A percentile compares a stretch with the other conserved stretches of the same genome.
Conservation (phyloP, 1,140 invertebrate species). For the Saccostrea glomerata region DNA sequence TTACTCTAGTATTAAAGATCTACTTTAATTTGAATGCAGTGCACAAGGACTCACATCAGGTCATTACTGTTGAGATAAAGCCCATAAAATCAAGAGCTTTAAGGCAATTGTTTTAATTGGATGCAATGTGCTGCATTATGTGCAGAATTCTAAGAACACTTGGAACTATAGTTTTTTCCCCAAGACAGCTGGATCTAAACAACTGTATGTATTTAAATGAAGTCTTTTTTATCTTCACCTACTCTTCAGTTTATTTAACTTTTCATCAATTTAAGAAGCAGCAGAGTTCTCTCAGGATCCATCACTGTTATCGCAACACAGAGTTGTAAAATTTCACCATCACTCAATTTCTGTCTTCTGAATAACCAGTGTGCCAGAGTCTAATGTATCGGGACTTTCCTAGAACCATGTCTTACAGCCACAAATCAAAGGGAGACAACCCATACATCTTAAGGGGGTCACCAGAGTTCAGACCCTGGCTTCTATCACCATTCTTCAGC, state of each 20-base stretch:
- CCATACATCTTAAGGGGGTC: background rate
- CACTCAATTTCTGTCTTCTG: too few relatives aligned
- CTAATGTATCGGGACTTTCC: too few relatives aligned
- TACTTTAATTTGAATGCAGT: constrained; percentile 27
- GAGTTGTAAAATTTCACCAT: too few relatives aligned
- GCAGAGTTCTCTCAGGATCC: background rate
- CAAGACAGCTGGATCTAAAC: too few relatives aligned
- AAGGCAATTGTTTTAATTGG: background rate
- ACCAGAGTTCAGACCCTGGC: background rate
- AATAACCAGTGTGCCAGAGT: too few relatives aligned
- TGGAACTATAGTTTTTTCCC: too few relatives aligned
- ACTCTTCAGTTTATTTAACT: background rate
- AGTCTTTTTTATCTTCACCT: background rate
- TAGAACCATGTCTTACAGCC: too few relatives aligned
- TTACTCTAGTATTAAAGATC: background rate
- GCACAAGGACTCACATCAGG: constrained; percentile 3
- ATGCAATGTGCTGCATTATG: background rate
- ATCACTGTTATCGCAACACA: too few relatives aligned
- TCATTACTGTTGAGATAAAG: background rate
- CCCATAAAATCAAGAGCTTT: background rate
- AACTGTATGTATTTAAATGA: background rate
- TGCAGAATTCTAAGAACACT: too few relatives aligned
- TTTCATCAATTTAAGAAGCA: background rate
- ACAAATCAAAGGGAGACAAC: too few relatives aligned
- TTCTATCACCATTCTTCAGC: background rate